These are phyloP conservation scores for Caranx melampygus DNA, from an alignment of 2,113 vertebrate genomes.

Conservation along the genomic window DNA sequence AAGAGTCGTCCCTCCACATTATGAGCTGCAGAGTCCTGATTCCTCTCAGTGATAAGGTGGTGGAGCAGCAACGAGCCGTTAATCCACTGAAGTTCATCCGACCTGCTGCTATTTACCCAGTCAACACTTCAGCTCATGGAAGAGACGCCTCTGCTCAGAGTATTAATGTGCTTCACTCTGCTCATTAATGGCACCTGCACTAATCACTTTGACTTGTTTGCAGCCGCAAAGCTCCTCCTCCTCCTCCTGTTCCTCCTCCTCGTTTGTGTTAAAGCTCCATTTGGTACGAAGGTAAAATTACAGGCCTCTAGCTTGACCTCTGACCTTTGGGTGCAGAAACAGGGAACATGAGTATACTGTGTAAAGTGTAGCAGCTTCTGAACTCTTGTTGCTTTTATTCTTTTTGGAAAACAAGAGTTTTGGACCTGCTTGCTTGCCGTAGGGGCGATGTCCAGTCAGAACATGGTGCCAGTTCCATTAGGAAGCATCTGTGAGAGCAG, in stretches of 20 bases:
- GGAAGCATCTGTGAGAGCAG: conserved; percentile 39
- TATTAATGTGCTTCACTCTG: conserved; percentile 21
- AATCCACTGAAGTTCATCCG: conserved; percentile 58
- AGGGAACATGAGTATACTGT: too few species aligned
- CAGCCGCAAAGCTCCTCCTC: neutral
- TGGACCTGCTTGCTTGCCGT: conserved; percentile 6
- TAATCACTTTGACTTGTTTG: neutral
- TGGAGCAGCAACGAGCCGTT: conserved; percentile 31
- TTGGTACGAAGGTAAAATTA: too few species aligned
- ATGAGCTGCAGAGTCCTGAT: conserved; percentile 48
- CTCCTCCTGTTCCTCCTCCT: too few species aligned
- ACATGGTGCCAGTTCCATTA: conserved; percentile 51
- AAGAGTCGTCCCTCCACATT: conserved; percentile 26
- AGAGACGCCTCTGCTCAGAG: conserved; percentile 39
- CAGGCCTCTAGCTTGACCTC: too few species aligned
- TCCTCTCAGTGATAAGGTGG: conserved; percentile 40
- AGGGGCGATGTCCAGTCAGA: neutral
- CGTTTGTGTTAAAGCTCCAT: too few species aligned
- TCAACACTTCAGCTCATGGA: conserved; percentile 52
- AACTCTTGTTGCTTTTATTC: neutral
- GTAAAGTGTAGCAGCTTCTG: neutral
- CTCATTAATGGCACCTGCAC: conserved; percentile 21
- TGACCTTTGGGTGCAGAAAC: too few species aligned
- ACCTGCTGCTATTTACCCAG: conserved; percentile 56
- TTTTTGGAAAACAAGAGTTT: neutral